A percentile compares a stretch with the other conserved stretches of the same genome.
These are phyloP conservation scores for Euplagia quadripunctaria DNA, from an alignment of 2,888 invertebrate genomes.

Conservation along the genomic window DNA sequence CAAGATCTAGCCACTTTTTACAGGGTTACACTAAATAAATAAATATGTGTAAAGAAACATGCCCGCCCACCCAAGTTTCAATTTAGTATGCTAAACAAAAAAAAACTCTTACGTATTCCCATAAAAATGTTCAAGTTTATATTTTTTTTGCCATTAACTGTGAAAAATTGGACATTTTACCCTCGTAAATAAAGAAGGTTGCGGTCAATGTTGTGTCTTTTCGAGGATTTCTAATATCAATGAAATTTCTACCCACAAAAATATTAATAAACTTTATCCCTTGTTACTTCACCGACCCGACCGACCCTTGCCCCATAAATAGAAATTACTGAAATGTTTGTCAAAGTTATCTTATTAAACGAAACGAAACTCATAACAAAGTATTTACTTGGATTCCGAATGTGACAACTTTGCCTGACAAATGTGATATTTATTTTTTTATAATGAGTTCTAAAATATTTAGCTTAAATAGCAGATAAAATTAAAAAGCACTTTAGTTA, in stretches of 20 bases:
- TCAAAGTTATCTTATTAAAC: slow-evolving; percentile 39
- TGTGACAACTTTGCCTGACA: not conserved
- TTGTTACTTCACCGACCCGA: slow-evolving; percentile 36
- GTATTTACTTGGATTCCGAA: slow-evolving; percentile 13
- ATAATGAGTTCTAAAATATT: not conserved
- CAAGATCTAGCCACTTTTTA: not conserved
- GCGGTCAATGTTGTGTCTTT: slow-evolving; percentile 38
- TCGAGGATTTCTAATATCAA: slow-evolving; percentile 42
- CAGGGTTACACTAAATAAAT: not conserved
- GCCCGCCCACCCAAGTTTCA: not conserved
- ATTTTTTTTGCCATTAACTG: slow-evolving; percentile 35
- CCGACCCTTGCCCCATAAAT: slow-evolving; percentile 33
- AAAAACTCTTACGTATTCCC: too few relatives aligned
- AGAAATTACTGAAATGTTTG: slow-evolving; percentile 43
- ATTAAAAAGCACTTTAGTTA: not conserved
- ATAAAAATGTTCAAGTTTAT: not conserved
- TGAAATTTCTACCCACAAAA: slow-evolving; percentile 33
- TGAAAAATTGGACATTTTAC: slow-evolving; percentile 43
- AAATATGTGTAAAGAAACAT: not conserved
- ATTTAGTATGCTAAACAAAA: not conserved
- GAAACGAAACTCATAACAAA: slow-evolving; percentile 25
- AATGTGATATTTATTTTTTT: not conserved
- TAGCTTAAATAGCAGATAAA: not conserved
- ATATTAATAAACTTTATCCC: slow-evolving; percentile 43
- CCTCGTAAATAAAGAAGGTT: slow-evolving; percentile 38